Percentiles rank a stretch among this genome's conserved stretches.
Evolutionary conservation across 2,113 vertebrate genomes (phyloP).

Genomic region (Gracilinanus agilis): DNA sequence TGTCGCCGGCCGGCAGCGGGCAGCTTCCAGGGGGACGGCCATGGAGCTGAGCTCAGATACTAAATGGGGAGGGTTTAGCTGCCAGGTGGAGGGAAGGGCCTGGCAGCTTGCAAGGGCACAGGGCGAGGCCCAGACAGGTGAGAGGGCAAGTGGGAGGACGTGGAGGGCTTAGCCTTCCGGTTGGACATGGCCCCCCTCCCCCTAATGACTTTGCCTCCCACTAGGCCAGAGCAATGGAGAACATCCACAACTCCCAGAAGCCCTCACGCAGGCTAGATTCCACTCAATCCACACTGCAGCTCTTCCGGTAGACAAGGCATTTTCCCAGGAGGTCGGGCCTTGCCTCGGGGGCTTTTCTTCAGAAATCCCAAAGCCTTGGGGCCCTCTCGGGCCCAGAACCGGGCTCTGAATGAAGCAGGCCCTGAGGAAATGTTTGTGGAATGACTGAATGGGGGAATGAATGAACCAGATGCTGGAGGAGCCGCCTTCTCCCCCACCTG

Average conservation of each 20-base stretch:
- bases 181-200: no score
- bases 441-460: neutral
- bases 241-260: no score
- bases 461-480: neutral
- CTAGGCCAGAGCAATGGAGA: no score
- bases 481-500: neutral
- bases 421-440: neutral
- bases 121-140: neutral
- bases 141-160: no score
- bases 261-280: no score
- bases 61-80: neutral
- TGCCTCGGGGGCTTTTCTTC: neutral
- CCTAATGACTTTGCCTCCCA: no score
- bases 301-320: no score
- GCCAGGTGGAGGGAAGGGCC: neutral
- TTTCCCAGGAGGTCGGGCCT: neutral
- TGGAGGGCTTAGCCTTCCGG: no score
- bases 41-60: no score
- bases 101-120: neutral
- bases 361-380: neutral
- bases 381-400: neutral
- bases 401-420: neutral
- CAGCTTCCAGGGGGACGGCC: no score
- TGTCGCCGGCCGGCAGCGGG: no score
- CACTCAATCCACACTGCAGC: neutral